Evolutionary conservation across 2,113 vertebrate species (phyloP), one percentile per base, ranked within the genome.

Genomic region (Salvator merianae): DNA sequence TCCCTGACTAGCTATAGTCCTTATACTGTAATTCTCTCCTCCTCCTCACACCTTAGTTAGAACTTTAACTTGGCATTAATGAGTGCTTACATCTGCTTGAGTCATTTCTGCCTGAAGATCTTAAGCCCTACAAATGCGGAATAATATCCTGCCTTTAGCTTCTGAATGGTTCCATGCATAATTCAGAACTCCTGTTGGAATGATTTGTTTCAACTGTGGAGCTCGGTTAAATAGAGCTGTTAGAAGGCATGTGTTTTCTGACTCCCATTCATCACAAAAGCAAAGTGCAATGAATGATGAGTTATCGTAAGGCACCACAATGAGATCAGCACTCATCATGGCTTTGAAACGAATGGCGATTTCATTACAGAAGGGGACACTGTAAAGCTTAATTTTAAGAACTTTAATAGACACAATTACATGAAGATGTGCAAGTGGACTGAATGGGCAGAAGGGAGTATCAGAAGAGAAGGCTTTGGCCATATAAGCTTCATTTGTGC

Each of bases 31-130:
- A 78, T 47, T 87, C 88, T 59, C 84, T 86, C 77, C 47, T 62
- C 16, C 53, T 5, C n/a, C 13, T 63, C 34, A 8, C 79, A 7
- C 0, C 87, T 88, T 82, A 7, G 89, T 85, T 89, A 71, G 84
- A 87, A 85, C 88, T 92, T 93, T 86, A 81, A 68, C 89, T 93
- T 93, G 78, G 62, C 86, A 78, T 79, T 87, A 88, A 92, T 87
- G 84, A 91, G 88, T 80, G 65, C 43, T 68, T 83, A 59, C 83
- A 62, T 93, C 85, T 83, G 78, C 86, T 81, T 90, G 72, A 92
- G 88, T 94, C 88, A 93, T 91, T 93, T 87, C 89, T 93, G 70
- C 88, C 91, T 91, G 86, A 94, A 86, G 91, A 86, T 89, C 79
- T 72, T 92, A 91, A 93, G 80, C 68, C 83, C 81, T 79, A 7